Conservation (phyloP, 2,797 vertebrate species). For the Cyclura pinguis region DNA sequence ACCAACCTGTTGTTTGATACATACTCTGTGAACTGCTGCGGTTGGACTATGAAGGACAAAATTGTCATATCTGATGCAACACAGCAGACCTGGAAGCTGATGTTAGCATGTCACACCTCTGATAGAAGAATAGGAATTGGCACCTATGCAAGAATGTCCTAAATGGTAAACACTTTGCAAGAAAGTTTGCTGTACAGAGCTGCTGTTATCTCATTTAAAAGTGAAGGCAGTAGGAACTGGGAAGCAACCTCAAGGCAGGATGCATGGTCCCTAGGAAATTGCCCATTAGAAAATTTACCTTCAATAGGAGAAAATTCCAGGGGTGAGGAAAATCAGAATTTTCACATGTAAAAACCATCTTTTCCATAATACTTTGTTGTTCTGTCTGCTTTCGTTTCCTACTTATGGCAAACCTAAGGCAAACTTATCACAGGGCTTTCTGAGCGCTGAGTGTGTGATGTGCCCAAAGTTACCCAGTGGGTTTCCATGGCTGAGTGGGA, state of each 20-base stretch:
- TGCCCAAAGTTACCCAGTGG: too few relatives aligned
- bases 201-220: conserved; percentile 8
- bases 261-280: neutral
- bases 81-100: neutral
- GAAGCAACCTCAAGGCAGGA: neutral
- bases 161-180: too few relatives aligned
- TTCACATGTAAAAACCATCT: too few relatives aligned
- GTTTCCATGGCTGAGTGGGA: too few relatives aligned
- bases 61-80: neutral
- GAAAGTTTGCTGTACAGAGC: neutral
- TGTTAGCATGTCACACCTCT: neutral
- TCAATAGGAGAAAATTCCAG: neutral
- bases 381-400: too few relatives aligned
- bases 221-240: neutral
- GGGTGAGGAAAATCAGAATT: neutral
- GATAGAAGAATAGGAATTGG: neutral
- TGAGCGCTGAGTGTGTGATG: too few relatives aligned
- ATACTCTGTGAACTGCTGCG: neutral
- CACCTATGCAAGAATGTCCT: neutral
- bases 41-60: neutral
- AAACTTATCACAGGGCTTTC: too few relatives aligned
- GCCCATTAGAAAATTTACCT: neutral
- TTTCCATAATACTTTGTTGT: too few relatives aligned
- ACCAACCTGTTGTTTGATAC: neutral
- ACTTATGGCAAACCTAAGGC: too few relatives aligned